Evolutionary conservation across 2,888 invertebrate genomes (phyloP).

Genomic region (Rhingia rostrata): DNA sequence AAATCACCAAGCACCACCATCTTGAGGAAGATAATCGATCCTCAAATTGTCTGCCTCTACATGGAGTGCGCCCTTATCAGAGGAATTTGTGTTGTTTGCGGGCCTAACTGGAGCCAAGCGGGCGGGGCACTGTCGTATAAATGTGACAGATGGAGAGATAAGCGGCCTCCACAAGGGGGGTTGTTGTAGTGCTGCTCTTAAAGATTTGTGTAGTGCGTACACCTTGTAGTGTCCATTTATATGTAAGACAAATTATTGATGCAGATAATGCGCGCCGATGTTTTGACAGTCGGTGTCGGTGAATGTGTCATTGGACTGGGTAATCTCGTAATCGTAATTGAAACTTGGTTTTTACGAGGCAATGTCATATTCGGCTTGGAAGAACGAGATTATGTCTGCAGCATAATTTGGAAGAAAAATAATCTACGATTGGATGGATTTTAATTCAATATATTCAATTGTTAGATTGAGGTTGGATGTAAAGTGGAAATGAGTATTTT

Average conservation of each 20-base stretch:
- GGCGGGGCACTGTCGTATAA: constrained; percentile 20
- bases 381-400: too few relatives aligned
- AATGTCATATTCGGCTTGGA: too few relatives aligned
- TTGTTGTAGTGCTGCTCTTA: constrained; percentile 5
- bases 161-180: constrained; percentile 15
- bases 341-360: neutral
- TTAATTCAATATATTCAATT: too few relatives aligned
- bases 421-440: too few relatives aligned
- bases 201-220: constrained; percentile 33
- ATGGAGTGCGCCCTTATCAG: constrained; percentile 54
- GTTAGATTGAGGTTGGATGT: too few relatives aligned
- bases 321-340: neutral
- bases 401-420: too few relatives aligned
- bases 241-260: neutral
- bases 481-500: too few relatives aligned
- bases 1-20: constrained; percentile 3
- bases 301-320: neutral
- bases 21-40: constrained; percentile 67
- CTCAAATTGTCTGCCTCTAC: constrained; percentile 56
- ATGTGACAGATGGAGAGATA: constrained; percentile 51
- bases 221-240: constrained; percentile 11
- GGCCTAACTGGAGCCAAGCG: constrained; percentile 65
- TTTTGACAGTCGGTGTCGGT: neutral
- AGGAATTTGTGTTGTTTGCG: constrained; percentile 64
- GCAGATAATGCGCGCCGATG: neutral